A percentile compares a stretch with the other conserved stretches of the same genome.
phyloP scores from a whole-genome alignment of 2,797 vertebrate species.

The Schizopygopsis malacanthus region DNA sequence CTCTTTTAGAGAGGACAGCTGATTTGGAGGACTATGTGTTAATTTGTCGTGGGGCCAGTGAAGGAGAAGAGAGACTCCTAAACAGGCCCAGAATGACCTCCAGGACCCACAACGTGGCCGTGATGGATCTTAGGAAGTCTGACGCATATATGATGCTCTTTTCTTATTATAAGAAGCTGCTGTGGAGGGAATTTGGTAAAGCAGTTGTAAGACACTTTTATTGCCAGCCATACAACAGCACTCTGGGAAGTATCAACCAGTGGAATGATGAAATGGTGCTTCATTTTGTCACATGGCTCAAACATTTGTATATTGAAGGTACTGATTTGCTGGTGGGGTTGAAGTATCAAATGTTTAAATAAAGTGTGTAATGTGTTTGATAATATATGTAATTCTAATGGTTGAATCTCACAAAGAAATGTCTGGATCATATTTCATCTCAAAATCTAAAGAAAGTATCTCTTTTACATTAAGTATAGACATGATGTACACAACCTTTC shows the following conservation, averaged over 20 bases:
- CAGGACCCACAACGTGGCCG: conserved; percentile 60
- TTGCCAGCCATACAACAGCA: conserved; percentile 39
- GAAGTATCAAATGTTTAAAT: neutral
- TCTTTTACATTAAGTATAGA: neutral
- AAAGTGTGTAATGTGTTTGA: neutral
- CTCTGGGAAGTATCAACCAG: conserved; percentile 69
- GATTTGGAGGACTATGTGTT: conserved; percentile 23
- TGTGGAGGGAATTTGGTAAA: conserved; percentile 68
- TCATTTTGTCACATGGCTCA: conserved; percentile 64
- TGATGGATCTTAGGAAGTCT: conserved; percentile 65
- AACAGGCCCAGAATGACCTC: conserved; percentile 8
- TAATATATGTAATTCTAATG: neutral
- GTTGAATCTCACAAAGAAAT: neutral
- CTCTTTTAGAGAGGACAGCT: conserved; percentile 31
- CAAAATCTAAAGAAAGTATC: neutral
- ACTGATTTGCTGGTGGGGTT: neutral
- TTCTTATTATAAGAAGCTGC: conserved; percentile 66
- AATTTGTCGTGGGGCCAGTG: neutral
- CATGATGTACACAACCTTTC: neutral
- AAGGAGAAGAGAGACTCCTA: conserved; percentile 22
- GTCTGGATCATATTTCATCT: neutral
- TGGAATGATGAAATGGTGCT: conserved; percentile 63
- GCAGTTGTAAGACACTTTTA: conserved; percentile 66
- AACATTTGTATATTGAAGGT: conserved; percentile 62
- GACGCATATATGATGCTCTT: conserved; percentile 65